Percentiles rank a stretch among this genome's conserved stretches.
These are phyloP conservation scores for Pseudocheirus occidentalis DNA, from an alignment of 2,797 vertebrate genomes.

Conservation along the genomic window DNA sequence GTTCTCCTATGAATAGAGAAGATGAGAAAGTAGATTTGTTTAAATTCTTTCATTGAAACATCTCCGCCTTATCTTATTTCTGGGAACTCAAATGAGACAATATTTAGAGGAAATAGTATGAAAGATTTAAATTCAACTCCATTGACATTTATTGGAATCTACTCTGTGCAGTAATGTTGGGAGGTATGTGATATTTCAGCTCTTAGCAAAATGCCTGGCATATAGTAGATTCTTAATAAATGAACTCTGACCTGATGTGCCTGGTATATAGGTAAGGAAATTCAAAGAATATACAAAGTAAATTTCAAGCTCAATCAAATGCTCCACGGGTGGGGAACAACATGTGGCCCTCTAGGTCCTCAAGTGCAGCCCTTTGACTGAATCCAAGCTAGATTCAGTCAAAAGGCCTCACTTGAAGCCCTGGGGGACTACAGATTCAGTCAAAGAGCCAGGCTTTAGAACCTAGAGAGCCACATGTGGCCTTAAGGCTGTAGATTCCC, in stretches of 20 bases:
- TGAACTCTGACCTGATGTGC: neutral
- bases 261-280: neutral
- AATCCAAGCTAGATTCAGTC: too few relatives aligned
- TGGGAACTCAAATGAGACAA: neutral
- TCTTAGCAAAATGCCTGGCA: neutral
- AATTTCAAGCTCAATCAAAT: neutral
- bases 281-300: neutral
- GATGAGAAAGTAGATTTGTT: constrained; percentile 6
- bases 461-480: too few relatives aligned
- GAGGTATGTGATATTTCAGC: neutral
- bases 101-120: neutral
- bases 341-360: too few relatives aligned
- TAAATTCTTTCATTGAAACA: neutral
- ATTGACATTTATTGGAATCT: neutral
- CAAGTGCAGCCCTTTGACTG: too few relatives aligned
- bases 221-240: neutral
- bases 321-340: too few relatives aligned
- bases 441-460: too few relatives aligned
- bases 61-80: neutral
- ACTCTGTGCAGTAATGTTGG: neutral
- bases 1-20: neutral
- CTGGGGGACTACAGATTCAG: too few relatives aligned
- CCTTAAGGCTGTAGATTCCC: too few relatives aligned
- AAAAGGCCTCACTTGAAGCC: too few relatives aligned
- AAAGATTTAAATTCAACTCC: constrained; percentile 6